Evolutionary conservation across 2,797 vertebrate species (phyloP), one percentile per base, ranked within the genome.

Genomic region (Pagetopsis macropterus): DNA sequence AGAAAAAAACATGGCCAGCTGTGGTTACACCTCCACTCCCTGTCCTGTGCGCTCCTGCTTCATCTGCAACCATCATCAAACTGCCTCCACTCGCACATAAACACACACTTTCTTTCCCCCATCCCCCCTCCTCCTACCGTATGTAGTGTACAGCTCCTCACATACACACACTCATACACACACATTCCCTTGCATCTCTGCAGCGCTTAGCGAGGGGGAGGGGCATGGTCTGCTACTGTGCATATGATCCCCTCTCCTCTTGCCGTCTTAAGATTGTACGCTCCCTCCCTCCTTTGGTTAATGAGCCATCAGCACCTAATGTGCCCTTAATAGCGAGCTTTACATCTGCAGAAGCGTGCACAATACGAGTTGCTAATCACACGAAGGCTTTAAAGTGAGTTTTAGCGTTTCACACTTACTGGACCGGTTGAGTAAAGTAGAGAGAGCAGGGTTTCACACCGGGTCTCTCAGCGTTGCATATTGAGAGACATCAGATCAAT

Each of bases 181-280:
- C 63, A 66, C 70, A 46, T 78, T 78, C 84, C 65, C 83, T 84
- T 56, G 52, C 88, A 88, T 89, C 88, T 86, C 85, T 90, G 81
- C 89, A 87, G 88, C 89, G 90, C 90, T 92, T 91, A 91, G 88
- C 2, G 66, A 52, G 90, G 84, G 85, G 91, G 90, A 84, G 88
- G 92, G 87, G 86, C 23, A 59, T 11, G 69, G 70, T 72, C 74
- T 77, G 73, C 82, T 73, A 9, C 79, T 62, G 87, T 85, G 81
- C 88, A 87, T 85, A 87, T 86, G 88, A 92, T 88, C 86, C 82
- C 85, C 62, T 81, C 78, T 87, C 62, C 76, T 70, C 72, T 72
- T 63, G 62, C 72, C 64, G 64, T 89, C 67, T 72, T 55, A 51
- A 82, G 87, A 88, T 84, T 87, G 86, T 86, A 68, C 80, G 74